Percentiles rank a stretch among this genome's conserved stretches.
These are phyloP conservation scores for Molossus alvarezi DNA, from an alignment of 2,797 vertebrate genomes.

Conservation along the genomic window DNA sequence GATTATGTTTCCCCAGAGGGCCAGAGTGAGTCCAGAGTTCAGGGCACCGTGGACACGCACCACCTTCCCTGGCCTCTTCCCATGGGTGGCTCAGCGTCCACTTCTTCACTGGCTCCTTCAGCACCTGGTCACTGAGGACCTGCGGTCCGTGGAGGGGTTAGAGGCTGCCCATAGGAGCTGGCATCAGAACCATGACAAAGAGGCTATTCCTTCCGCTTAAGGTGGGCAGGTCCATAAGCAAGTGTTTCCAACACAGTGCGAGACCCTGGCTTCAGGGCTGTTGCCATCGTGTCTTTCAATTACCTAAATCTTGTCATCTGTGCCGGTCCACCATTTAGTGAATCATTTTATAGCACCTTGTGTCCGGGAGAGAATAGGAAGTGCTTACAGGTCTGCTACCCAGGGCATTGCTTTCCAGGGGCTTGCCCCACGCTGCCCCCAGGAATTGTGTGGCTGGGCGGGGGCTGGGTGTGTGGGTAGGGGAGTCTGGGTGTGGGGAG, in stretches of 20 bases:
- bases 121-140: background rate
- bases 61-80: background rate
- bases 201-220: background rate
- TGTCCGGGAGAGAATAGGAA: background rate
- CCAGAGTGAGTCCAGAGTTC: background rate
- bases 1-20: conserved; percentile 39
- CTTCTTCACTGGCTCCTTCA: background rate
- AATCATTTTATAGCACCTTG: background rate
- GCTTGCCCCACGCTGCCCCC: background rate
- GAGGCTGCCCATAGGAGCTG: background rate
- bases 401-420: background rate
- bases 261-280: background rate
- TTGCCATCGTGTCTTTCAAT: conserved; percentile 27
- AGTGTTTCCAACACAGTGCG: background rate
- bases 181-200: background rate
- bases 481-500: background rate
- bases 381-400: background rate
- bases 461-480: rapidly evolving
- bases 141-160: background rate
- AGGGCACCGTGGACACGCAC: background rate
- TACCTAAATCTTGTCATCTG: conserved; percentile 19
- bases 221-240: background rate
- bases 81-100: background rate
- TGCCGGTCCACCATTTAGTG: conserved; percentile 39
- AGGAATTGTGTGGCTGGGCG: background rate